Evolutionary conservation across 2,888 invertebrate species (phyloP), one percentile per base, ranked within the genome.

Genomic region (Punctoribates punctum): DNA sequence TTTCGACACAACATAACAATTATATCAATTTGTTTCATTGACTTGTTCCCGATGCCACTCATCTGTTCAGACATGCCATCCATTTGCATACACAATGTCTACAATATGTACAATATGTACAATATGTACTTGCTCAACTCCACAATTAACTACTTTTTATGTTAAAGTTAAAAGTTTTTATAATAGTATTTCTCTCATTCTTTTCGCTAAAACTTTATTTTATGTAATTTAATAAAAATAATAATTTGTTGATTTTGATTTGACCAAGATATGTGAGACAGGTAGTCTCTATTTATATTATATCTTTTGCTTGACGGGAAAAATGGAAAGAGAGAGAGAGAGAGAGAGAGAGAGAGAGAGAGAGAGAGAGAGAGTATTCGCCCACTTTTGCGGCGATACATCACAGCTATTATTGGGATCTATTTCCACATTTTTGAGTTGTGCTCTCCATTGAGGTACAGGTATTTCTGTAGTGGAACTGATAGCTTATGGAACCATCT

Each of bases 21-120:
- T 65, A 65, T 60, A 60, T 65, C 34, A 65, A 29, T 65, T 65
- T 65, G 65, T 65, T 65, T 65, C 65, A 17, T 65, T 65, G 29
- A 65, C 34, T 65, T 1, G 15, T 65, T 60, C 23, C 23, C 20
- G 17, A 25, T 60, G 60, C 15, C 65, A 65, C n/a, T 65, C 15
- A 65, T 65, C n/a, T 29, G 34, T 60, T 4, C 29, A 65, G 17
- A 48, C 48, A 48, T 17, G 48, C 48, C 11, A 48, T 48, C 48
- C 9, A 15, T 48, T 8, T 48, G 13, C 17, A 15, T 48, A 11
- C 4, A 48, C 8, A 48, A 48, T 3, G 17, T 42, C 48, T 6
- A 11, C 11, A 15, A 8, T 17, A 48, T 48, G 11, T 17, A 48
- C 11, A 48, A 3, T 17, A 48, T 15, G 17, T 15, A 48, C 15